Conservation (phyloP, 2,888 invertebrate genomes). For the Polydrusus tereticollis region DNA sequence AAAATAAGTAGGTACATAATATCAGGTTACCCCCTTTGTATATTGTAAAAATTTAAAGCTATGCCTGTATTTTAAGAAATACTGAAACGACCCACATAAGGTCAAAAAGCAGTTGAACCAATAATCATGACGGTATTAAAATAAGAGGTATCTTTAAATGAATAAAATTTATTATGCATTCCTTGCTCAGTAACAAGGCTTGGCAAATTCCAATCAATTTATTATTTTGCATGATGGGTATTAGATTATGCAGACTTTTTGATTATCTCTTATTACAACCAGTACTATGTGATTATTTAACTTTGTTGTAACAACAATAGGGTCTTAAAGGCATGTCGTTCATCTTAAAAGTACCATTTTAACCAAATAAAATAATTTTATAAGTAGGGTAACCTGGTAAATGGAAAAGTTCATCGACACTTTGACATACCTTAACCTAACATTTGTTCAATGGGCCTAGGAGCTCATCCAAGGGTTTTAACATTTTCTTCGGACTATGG, state of each 20-base stretch:
- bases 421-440: slow-evolving; percentile 63
- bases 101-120: slow-evolving; percentile 13
- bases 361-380: slow-evolving; percentile 37
- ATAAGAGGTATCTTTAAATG: slow-evolving; percentile 42
- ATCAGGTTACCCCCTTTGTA: background rate
- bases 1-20: background rate
- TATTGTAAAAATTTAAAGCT: background rate
- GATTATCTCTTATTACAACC: background rate
- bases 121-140: slow-evolving; percentile 29
- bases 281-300: slow-evolving; percentile 6
- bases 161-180: slow-evolving; percentile 46
- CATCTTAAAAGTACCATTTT: background rate
- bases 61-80: background rate
- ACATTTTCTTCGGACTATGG: slow-evolving; percentile 23
- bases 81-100: background rate
- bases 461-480: slow-evolving; percentile 34
- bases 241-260: slow-evolving; percentile 17
- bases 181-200: slow-evolving; percentile 47
- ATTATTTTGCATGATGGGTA: slow-evolving; percentile 36
- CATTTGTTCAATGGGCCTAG: slow-evolving; percentile 52
- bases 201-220: slow-evolving; percentile 51
- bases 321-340: background rate
- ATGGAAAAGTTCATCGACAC: slow-evolving; percentile 63
- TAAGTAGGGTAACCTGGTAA: slow-evolving; percentile 57
- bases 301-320: background rate